Percentiles rank a stretch among this genome's conserved stretches.
These are phyloP conservation scores for Sebastes baramenuke DNA, from an alignment of 2,797 vertebrate species.

Conservation along the genomic window DNA sequence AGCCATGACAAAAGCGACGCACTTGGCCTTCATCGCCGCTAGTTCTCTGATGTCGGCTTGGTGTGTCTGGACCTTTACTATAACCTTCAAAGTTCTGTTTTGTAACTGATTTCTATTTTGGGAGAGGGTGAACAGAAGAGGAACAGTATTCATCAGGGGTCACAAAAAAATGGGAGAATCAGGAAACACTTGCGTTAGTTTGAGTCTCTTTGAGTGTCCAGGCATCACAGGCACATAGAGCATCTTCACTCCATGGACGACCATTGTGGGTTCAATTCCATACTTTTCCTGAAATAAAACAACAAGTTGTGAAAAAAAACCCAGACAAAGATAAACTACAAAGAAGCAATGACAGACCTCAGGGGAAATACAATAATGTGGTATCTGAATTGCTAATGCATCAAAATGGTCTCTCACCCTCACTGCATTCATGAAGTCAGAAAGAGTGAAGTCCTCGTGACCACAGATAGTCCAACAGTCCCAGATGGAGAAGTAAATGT, in stretches of 20 bases:
- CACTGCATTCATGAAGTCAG: conserved; percentile 96
- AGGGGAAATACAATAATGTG: neutral
- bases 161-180: neutral
- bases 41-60: too few relatives aligned
- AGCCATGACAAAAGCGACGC: too few relatives aligned
- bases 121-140: neutral
- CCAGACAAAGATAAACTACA: neutral
- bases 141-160: neutral
- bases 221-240: conserved; percentile 98
- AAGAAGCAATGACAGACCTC: neutral
- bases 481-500: conserved; percentile 97
- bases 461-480: conserved; percentile 95
- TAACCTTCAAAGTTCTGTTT: neutral
- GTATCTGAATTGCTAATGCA: neutral
- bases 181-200: conserved; percentile 89
- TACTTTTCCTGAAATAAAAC: conserved; percentile 89
- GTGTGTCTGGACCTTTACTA: too few relatives aligned
- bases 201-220: conserved; percentile 95
- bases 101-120: neutral
- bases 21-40: too few relatives aligned
- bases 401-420: conserved; percentile 82
- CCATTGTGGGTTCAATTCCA: conserved; percentile 97
- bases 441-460: conserved; percentile 95
- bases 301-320: neutral
- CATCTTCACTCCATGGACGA: conserved; percentile 99